Conservation (phyloP, 2,113 vertebrate genomes). For the Pheucticus melanocephalus region DNA sequence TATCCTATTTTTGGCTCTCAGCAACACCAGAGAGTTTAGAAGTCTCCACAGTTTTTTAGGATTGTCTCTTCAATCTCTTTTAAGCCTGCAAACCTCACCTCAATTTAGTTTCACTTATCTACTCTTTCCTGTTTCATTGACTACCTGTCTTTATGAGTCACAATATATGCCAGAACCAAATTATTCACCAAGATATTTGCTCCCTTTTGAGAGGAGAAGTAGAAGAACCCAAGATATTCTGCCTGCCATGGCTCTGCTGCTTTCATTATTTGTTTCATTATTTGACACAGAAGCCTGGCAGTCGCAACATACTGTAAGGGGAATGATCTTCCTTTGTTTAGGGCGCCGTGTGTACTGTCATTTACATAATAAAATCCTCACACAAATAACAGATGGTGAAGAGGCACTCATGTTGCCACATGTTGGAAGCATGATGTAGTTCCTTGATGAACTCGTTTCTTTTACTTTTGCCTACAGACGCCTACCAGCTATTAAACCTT, state of each 20-base stretch:
- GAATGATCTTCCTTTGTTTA: constrained; percentile 76
- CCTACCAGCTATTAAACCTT: constrained; percentile 70
- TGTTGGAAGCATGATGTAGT: constrained; percentile 73
- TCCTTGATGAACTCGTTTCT: constrained; percentile 69
- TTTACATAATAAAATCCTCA: constrained; percentile 82
- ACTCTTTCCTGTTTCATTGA: neutral
- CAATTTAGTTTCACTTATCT: neutral
- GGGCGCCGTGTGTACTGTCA: constrained; percentile 69
- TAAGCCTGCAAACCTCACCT: neutral
- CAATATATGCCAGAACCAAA: constrained; percentile 9
- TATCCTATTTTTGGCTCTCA: neutral
- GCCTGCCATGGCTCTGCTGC: constrained; percentile 19
- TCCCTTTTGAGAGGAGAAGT: constrained; percentile 31
- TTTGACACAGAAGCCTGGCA: constrained; percentile 68
- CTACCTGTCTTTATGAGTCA: neutral
- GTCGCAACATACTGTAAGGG: constrained; percentile 47
- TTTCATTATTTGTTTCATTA: constrained; percentile 50
- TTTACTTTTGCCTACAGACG: constrained; percentile 69
- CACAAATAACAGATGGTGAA: constrained; percentile 81
- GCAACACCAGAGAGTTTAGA: neutral
- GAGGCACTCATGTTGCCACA: constrained; percentile 74
- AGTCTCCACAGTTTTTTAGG: neutral
- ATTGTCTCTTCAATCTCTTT: neutral
- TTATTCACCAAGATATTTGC: neutral
- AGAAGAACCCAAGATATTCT: constrained; percentile 57